Evolutionary conservation across 2,113 vertebrate species (phyloP), one percentile per base, ranked within the genome.

Genomic region (Pelvicachromis taeniatus): DNA sequence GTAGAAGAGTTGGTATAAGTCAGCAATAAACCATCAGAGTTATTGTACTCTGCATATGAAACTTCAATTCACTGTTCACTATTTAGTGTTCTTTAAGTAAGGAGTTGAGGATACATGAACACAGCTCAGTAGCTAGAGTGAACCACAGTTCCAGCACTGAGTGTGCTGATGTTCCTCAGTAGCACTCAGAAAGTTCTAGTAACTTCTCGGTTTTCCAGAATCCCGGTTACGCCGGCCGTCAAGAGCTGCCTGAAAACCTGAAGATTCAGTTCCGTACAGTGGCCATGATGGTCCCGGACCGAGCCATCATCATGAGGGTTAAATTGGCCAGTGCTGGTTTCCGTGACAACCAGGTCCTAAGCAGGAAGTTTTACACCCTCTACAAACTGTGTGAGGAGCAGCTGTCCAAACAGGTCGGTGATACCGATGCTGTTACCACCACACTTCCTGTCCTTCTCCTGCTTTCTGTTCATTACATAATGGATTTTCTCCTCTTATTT

Each of bases 371-470:
- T 93, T 98, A 97, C 81, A 96, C 97, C 61, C 97, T 98, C 35
- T 98, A 98, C 81, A 97, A 97, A 87, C 97, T 98, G 90, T 98
- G 97, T 50, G 97, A 98, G 92, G 97, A 98, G 59, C 97, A 98
- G 85, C 97, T 98, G 7, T 97, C 97, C 35, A 98, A 98, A 73
- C 97, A 98, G 97, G 97, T 78, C 8, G n/a, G 73, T 77, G 50
- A 54, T n/a, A 8, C 29, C 33, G 73, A 12, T 50, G 68, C 45
- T 52, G 70, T 73, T 31, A 73, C 5, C 26, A 50, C 33, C 19
- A 65, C 19, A 38, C 45, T 19, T 61, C 58, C 13, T 9, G 42
- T 0, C 70, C 26, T 52, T 13, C 19, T 31, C 7, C 26, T 26
- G 26, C 26, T 26, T 26, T 26, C 26, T 26, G 26, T 26, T 26